Conservation (phyloP, 30 jellyfish, hydroid and myxozoan species). For the Hydractinia symbiolongicarpus region DNA sequence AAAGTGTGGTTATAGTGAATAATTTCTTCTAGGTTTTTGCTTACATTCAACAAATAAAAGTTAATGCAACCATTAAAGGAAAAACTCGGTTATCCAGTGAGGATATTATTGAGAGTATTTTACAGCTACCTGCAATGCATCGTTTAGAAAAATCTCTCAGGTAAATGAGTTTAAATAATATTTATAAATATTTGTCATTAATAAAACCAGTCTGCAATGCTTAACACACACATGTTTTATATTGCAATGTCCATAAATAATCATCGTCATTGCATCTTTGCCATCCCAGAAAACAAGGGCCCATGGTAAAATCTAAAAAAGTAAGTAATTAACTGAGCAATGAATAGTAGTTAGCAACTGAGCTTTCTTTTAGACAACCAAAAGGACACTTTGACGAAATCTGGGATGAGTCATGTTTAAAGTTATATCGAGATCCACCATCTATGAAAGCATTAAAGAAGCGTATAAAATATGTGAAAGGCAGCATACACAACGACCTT, state of each 20-base stretch:
- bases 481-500: constrained; percentile 31
- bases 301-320: neutral
- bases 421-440: constrained; percentile 36
- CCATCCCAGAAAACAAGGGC: neutral
- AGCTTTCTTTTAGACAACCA: neutral
- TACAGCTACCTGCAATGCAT: constrained; percentile 16
- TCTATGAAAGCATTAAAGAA: constrained; percentile 37
- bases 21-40: constrained; percentile 5
- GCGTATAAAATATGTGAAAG: constrained; percentile 18
- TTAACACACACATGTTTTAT: too few relatives aligned
- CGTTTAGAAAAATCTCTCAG: constrained; percentile 23
- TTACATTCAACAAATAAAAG: constrained; percentile 29
- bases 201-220: too few relatives aligned
- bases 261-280: too few relatives aligned
- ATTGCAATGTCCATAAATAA: too few relatives aligned
- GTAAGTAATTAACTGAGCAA: too few relatives aligned
- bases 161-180: neutral
- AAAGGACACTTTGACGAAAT: neutral
- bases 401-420: constrained; percentile 28
- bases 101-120: constrained; percentile 20
- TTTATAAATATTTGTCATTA: neutral
- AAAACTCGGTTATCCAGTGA: constrained; percentile 9
- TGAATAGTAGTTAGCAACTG: too few relatives aligned
- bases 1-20: too few relatives aligned
- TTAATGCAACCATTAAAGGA: constrained; percentile 14